Percentiles rank a stretch among this genome's conserved stretches.
Evolutionary conservation across 2,888 invertebrate genomes (phyloP).

Genomic region (Netelia virgata): DNA sequence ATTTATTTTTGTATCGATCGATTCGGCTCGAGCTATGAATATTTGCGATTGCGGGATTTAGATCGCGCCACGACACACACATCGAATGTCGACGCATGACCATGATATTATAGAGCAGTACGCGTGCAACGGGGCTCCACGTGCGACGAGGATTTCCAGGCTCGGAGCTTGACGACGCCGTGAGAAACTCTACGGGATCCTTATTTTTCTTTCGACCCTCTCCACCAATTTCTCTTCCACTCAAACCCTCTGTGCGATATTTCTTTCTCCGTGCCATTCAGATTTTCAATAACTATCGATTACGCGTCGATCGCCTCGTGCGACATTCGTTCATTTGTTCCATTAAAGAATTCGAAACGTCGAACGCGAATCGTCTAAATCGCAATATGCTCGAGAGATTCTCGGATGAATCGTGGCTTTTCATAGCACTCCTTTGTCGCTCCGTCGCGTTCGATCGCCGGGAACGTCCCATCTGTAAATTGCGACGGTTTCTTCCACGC

Average conservation of each 20-base stretch:
- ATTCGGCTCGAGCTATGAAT: neutral
- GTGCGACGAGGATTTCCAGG: conserved; percentile 60
- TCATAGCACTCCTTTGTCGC: too few species aligned
- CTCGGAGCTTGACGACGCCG: conserved; percentile 31
- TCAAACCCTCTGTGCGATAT: neutral
- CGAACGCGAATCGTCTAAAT: too few species aligned
- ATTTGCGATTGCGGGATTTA: neutral
- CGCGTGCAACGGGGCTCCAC: conserved; percentile 59
- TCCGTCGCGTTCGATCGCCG: too few species aligned
- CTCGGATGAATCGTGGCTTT: too few species aligned
- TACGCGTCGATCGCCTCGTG: too few species aligned
- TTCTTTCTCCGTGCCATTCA: neutral
- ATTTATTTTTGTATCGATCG: too few species aligned
- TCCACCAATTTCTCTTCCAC: neutral
- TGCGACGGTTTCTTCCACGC: too few species aligned
- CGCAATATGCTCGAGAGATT: too few species aligned
- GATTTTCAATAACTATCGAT: too few species aligned
- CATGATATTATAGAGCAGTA: conserved; percentile 28
- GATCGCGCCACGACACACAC: neutral
- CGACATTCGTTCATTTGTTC: too few species aligned
- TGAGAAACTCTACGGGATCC: conserved; percentile 57
- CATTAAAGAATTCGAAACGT: too few species aligned
- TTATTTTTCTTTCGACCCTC: conserved; percentile 51
- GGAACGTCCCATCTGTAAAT: too few species aligned
- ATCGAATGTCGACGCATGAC: conserved; percentile 33